Evolutionary conservation across 1,140 invertebrate species (phyloP).

Genomic region (Bombus pyrosoma): DNA sequence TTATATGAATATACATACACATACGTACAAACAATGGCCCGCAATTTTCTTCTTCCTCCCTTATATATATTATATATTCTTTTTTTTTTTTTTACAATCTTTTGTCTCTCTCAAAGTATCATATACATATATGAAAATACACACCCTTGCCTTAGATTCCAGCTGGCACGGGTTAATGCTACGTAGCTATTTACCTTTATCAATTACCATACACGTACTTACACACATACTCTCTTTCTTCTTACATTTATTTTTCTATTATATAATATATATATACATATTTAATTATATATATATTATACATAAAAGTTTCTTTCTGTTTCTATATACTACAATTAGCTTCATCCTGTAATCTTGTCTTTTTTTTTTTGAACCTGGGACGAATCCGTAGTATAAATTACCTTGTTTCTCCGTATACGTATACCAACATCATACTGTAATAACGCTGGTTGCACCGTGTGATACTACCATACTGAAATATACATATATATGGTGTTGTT

Average conservation of each 20-base stretch:
- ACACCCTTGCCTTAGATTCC: constrained; percentile 64
- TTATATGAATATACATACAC: constrained; percentile 34
- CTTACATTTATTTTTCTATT: not conserved
- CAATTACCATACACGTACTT: constrained; percentile 53
- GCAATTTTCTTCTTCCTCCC: constrained; percentile 22
- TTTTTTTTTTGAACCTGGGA: constrained; percentile 44
- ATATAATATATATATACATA: not conserved
- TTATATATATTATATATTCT: not conserved
- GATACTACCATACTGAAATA: constrained; percentile 57
- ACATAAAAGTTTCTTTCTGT: constrained; percentile 2
- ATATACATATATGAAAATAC: constrained; percentile 31
- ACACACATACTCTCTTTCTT: constrained; percentile 11
- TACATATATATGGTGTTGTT: constrained; percentile 50
- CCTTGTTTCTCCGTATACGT: constrained; percentile 49
- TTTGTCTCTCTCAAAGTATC: not conserved
- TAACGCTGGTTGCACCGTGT: constrained; percentile 69
- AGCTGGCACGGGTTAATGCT: constrained; percentile 72
- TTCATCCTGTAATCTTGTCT: constrained; percentile 28
- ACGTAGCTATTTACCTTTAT: constrained; percentile 63
- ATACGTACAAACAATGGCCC: constrained; percentile 51
- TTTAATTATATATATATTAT: not conserved
- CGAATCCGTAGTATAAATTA: constrained; percentile 39
- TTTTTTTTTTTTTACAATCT: not conserved
- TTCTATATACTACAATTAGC: constrained; percentile 36
- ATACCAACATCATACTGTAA: constrained; percentile 54